Percentiles rank a stretch among this genome's conserved stretches.
These are phyloP conservation scores for Andrena camellia DNA, from an alignment of 2,888 invertebrate species.

Conservation along the genomic window DNA sequence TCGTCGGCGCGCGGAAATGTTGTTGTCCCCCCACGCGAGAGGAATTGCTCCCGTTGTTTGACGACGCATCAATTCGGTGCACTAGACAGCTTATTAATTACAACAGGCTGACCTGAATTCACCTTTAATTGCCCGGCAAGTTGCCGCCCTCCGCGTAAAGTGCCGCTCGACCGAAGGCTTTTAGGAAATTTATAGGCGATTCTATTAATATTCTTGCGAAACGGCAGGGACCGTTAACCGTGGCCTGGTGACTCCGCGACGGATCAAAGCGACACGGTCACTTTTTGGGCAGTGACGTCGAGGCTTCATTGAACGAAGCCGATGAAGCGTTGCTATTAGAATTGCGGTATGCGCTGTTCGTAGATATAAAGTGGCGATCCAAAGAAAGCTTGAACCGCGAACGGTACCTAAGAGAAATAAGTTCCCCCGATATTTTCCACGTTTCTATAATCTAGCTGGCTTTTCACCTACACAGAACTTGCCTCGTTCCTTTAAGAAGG, in stretches of 20 bases:
- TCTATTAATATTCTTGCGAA: slow-evolving; percentile 44
- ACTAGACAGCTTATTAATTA: slow-evolving; percentile 54
- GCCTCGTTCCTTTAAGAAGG: not conserved
- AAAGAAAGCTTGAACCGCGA: too few relatives aligned
- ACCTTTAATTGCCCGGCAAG: slow-evolving; percentile 52
- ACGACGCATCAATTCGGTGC: slow-evolving; percentile 33
- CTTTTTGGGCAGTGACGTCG: not conserved
- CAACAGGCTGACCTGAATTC: slow-evolving; percentile 47
- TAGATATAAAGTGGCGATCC: too few relatives aligned
- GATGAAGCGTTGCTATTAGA: too few relatives aligned
- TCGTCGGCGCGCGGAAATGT: slow-evolving; percentile 28
- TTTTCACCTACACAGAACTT: too few relatives aligned
- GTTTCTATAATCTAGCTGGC: too few relatives aligned
- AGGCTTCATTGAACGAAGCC: too few relatives aligned
- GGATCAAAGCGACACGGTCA: slow-evolving; percentile 15
- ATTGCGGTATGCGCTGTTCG: too few relatives aligned
- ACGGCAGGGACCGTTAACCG: slow-evolving; percentile 9
- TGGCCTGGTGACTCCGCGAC: not conserved
- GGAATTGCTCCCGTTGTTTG: slow-evolving; percentile 40
- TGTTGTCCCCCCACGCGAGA: slow-evolving; percentile 1
- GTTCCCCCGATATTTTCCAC: too few relatives aligned
- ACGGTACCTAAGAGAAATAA: too few relatives aligned
- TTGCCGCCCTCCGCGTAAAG: slow-evolving; percentile 27
- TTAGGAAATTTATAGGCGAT: slow-evolving; percentile 48
- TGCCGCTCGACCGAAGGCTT: slow-evolving; percentile 27